Percentiles rank a stretch among this genome's conserved stretches.
Evolutionary conservation across 2,888 invertebrate species (phyloP).

Genomic region (Rhabditoides inermis): DNA sequence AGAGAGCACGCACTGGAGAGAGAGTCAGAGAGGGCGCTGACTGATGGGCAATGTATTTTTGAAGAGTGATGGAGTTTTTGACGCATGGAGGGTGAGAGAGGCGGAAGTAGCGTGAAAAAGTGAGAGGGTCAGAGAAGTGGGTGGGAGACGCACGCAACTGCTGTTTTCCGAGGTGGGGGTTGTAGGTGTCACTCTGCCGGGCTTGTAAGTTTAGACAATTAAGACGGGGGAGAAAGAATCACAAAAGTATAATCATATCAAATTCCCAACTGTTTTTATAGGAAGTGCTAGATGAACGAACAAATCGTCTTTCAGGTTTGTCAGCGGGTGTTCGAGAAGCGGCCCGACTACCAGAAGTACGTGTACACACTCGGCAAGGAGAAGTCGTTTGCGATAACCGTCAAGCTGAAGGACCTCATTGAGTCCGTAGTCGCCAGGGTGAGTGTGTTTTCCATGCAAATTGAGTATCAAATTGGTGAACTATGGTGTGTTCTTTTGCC

Average conservation of each 20-base stretch:
- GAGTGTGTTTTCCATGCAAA: too few species aligned
- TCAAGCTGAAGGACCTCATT: conserved; percentile 37
- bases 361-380: conserved; percentile 42
- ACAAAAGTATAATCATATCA: too few species aligned
- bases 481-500: too few species aligned
- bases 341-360: conserved; percentile 43
- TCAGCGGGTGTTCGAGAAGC: conserved; percentile 49
- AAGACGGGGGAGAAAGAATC: too few species aligned
- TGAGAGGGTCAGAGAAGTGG: background rate
- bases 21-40: background rate
- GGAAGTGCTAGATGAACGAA: too few species aligned
- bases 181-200: too few species aligned
- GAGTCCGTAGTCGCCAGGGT: conserved; percentile 45
- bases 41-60: background rate
- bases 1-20: too few species aligned
- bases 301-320: conserved; percentile 29
- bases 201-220: too few species aligned
- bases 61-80: background rate
- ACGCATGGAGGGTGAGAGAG: background rate
- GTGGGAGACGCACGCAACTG: too few species aligned
- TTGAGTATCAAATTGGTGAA: too few species aligned
- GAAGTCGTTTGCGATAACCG: conserved; percentile 33
- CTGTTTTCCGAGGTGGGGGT: too few species aligned
- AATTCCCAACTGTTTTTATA: too few species aligned
- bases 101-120: background rate